These are phyloP conservation scores for Dynastes grantii DNA, from an alignment of 2,888 invertebrate genomes.

Conservation along the genomic window DNA sequence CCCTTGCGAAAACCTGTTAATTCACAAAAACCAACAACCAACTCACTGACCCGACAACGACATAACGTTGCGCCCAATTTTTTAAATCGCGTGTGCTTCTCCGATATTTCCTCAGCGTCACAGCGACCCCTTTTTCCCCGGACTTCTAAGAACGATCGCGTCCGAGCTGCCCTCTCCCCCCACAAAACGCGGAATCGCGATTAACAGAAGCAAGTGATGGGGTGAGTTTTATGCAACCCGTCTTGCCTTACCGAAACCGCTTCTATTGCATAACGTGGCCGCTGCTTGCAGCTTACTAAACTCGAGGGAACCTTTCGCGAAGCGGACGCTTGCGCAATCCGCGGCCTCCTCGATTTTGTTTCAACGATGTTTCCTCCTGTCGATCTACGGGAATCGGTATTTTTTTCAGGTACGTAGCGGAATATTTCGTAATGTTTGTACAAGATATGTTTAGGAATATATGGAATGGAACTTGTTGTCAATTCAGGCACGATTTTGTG, in stretches of 20 bases:
- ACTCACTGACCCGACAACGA: neutral
- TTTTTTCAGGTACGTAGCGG: constrained; percentile 22
- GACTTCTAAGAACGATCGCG: neutral
- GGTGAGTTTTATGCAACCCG: constrained; percentile 37
- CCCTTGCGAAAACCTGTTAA: constrained; percentile 9
- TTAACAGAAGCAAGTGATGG: neutral
- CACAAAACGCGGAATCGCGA: neutral
- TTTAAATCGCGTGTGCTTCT: neutral
- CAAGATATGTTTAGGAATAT: no score
- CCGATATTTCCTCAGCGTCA: constrained; percentile 8
- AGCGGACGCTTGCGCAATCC: constrained; percentile 28
- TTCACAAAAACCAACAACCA: neutral
- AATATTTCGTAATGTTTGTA: neutral
- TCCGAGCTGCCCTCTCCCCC: constrained; percentile 7
- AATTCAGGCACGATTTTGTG: no score
- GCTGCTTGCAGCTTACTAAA: constrained; percentile 45
- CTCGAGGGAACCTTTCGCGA: constrained; percentile 14
- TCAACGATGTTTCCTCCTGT: constrained; percentile 29
- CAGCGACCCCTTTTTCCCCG: constrained; percentile 3
- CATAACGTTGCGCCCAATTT: neutral
- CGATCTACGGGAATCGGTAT: neutral
- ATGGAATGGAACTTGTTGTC: no score
- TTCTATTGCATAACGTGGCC: constrained; percentile 36
- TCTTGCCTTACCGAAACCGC: constrained; percentile 2
- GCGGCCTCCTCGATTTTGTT: constrained; percentile 6